phyloP scores from a whole-genome alignment of 2,797 vertebrate genomes.

The Peromyscus eremicus region DNA sequence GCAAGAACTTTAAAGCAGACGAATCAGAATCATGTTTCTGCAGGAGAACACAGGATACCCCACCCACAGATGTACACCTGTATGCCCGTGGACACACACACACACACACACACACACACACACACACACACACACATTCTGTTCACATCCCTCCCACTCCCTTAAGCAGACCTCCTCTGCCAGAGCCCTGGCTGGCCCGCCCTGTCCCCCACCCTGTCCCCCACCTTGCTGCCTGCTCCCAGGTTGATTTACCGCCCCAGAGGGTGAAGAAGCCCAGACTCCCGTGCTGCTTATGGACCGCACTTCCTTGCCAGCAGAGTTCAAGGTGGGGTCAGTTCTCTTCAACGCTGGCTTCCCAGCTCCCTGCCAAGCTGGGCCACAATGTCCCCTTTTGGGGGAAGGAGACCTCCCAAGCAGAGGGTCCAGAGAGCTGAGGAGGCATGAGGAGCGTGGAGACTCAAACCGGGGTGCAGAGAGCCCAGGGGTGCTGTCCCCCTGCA shows the following conservation, averaged over 20 bases:
- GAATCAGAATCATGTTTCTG: not conserved
- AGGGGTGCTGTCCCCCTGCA: too few relatives aligned
- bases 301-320: slow-evolving; percentile 81
- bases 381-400: not conserved
- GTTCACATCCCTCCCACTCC: rapidly evolving
- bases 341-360: slow-evolving; percentile 57
- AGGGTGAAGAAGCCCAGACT: slow-evolving; percentile 81
- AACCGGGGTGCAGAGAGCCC: not conserved
- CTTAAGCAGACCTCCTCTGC: not conserved
- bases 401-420: not conserved
- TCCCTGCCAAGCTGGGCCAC: not conserved
- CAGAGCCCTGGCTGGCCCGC: not conserved
- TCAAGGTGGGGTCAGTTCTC: slow-evolving; percentile 82
- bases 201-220: not conserved
- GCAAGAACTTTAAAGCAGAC: not conserved
- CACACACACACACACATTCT: not conserved
- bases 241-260: slow-evolving; percentile 72
- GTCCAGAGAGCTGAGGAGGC: not conserved
- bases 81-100: rapidly evolving
- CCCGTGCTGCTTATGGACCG: slow-evolving; percentile 66
- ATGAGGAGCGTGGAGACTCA: not conserved
- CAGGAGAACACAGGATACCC: not conserved
- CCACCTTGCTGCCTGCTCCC: slow-evolving; percentile 49
- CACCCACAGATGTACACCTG: not conserved
- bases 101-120: not conserved